phyloP scores from a whole-genome alignment of 2,888 invertebrate genomes.

The Lithophane socia region DNA sequence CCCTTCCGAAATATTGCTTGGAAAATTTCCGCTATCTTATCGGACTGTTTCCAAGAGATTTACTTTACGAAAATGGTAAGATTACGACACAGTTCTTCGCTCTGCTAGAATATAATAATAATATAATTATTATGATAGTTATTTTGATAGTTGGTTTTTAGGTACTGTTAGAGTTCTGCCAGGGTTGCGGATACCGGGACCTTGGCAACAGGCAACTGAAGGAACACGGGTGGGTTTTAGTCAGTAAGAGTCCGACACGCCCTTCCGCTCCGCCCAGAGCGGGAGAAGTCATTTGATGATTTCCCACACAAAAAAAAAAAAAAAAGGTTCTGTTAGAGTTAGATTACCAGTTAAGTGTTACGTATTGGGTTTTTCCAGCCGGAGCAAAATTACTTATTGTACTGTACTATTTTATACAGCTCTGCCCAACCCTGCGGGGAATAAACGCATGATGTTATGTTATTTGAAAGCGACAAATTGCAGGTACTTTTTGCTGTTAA shows the following conservation, averaged over 20 bases:
- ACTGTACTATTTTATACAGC: neutral
- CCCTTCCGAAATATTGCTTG: conserved; percentile 2
- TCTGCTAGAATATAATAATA: neutral
- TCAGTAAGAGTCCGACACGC: too few relatives aligned
- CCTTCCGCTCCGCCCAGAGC: too few relatives aligned
- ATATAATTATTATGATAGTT: neutral
- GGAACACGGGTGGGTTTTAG: too few relatives aligned
- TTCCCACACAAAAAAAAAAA: too few relatives aligned
- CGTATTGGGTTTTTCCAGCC: neutral
- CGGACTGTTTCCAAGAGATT: conserved; percentile 12
- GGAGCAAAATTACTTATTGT: too few relatives aligned
- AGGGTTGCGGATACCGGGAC: too few relatives aligned
- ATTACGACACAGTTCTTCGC: neutral
- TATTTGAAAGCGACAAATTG: neutral
- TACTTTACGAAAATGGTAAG: neutral
- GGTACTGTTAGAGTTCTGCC: too few relatives aligned
- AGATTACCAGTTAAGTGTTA: neutral
- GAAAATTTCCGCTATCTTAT: conserved; percentile 10
- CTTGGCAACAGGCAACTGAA: too few relatives aligned
- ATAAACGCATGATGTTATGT: neutral
- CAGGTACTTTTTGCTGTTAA: neutral
- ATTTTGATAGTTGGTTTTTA: neutral
- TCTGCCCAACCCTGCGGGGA: neutral
- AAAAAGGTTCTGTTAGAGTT: too few relatives aligned
- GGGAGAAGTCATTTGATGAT: too few relatives aligned